These are phyloP conservation scores for Neogale vison DNA, from an alignment of 2,113 vertebrate genomes.

Conservation along the genomic window DNA sequence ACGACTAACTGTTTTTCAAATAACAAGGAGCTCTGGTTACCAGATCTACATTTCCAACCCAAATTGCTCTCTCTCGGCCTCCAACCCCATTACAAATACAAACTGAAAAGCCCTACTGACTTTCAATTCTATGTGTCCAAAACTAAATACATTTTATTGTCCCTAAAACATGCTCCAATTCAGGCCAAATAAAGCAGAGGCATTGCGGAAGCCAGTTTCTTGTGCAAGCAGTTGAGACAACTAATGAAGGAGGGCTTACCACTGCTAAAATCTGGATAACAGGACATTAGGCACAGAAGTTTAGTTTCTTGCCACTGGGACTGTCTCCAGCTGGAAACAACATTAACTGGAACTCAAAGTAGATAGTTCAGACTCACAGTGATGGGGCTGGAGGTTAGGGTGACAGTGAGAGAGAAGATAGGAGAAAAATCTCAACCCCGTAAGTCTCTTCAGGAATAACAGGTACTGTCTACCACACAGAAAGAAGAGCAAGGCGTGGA, in stretches of 20 bases:
- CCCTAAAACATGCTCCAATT: not conserved
- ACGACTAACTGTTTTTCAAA: not conserved
- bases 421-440: not conserved
- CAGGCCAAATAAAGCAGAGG: not conserved
- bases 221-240: not conserved
- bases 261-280: not conserved
- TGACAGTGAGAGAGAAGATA: not conserved
- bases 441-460: not conserved
- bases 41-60: not conserved
- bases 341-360: not conserved
- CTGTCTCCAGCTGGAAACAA: not conserved
- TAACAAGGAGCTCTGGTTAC: not conserved
- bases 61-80: not conserved
- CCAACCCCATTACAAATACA: not conserved
- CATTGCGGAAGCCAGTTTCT: not conserved
- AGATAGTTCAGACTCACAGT: not conserved
- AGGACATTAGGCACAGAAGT: not conserved
- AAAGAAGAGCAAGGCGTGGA: not conserved
- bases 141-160: not conserved
- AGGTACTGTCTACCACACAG: not conserved
- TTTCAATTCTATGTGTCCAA: not conserved
- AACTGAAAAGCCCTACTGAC: not conserved
- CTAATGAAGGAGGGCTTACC: not conserved
- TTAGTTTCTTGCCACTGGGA: not conserved
- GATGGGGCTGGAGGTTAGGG: not conserved